Conservation (phyloP, 2,797 vertebrate genomes). For the Balearica regulorum region DNA sequence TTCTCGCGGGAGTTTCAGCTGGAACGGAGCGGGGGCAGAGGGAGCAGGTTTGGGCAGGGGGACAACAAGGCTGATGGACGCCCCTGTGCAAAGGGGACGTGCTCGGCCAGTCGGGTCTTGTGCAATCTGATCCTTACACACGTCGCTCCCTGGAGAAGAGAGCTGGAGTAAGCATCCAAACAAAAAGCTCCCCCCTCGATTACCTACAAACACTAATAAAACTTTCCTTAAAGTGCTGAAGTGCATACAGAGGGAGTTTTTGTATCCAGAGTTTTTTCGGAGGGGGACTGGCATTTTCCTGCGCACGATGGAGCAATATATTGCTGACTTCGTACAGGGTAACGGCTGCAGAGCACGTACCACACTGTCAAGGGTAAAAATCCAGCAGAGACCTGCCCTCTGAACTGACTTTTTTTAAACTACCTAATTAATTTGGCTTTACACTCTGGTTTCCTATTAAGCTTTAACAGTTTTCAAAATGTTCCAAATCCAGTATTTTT, state of each 20-base stretch:
- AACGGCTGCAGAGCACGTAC: fast-evolving
- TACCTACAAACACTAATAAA: neutral
- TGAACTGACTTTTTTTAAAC: neutral
- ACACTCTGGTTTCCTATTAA: neutral
- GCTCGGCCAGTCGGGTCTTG: fast-evolving
- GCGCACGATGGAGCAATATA: fast-evolving
- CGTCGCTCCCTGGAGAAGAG: no score
- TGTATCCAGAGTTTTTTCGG: no score
- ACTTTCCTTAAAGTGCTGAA: neutral
- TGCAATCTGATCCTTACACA: neutral
- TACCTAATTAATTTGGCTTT: neutral
- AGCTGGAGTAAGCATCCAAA: neutral
- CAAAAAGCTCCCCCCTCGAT: fast-evolving
- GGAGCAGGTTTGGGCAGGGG: neutral
- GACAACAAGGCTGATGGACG: neutral
- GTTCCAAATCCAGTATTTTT: neutral
- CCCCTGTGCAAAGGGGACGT: fast-evolving
- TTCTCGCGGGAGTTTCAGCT: neutral
- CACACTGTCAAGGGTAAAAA: neutral
- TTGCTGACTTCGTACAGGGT: neutral
- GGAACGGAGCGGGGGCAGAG: neutral
- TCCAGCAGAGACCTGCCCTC: neutral
- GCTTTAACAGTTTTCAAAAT: neutral
- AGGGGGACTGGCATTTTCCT: neutral
- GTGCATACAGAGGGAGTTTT: fast-evolving